Percentiles rank a stretch among this genome's conserved stretches.
phyloP scores from a whole-genome alignment of 2,888 invertebrate species.

The Machimus rusticus region DNA sequence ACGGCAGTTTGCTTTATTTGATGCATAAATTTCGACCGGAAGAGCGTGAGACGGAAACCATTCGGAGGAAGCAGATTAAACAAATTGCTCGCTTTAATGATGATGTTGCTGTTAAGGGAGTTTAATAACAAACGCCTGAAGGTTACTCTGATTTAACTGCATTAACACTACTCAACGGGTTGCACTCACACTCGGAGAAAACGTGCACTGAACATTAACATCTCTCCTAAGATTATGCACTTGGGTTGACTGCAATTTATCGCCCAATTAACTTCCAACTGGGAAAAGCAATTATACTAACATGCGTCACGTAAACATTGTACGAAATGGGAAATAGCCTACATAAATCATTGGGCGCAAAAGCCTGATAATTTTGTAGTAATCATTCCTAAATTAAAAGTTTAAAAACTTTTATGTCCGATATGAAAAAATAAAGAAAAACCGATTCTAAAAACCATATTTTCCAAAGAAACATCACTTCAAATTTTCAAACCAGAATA shows the following conservation, averaged over 20 bases:
- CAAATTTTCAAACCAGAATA: too few relatives aligned
- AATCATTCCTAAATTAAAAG: too few relatives aligned
- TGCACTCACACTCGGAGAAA: neutral
- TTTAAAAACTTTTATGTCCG: too few relatives aligned
- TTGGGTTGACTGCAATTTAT: neutral
- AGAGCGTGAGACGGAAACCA: neutral
- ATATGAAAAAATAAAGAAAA: too few relatives aligned
- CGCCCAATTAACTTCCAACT: neutral
- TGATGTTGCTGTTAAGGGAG: neutral
- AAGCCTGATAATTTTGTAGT: neutral
- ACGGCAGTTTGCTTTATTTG: neutral
- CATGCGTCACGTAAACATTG: neutral
- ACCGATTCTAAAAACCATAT: too few relatives aligned
- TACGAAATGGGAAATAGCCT: neutral
- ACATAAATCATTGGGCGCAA: neutral
- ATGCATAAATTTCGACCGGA: neutral
- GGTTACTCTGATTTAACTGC: neutral
- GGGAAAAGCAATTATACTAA: neutral
- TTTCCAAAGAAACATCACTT: too few relatives aligned
- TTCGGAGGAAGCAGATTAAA: neutral
- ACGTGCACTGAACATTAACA: neutral
- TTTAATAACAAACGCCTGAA: neutral
- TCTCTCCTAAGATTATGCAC: neutral
- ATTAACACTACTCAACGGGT: neutral
- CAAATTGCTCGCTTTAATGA: neutral